Base-by-base conservation (phyloP, 2,888 invertebrate species). In the Baccha elongata region DNA sequence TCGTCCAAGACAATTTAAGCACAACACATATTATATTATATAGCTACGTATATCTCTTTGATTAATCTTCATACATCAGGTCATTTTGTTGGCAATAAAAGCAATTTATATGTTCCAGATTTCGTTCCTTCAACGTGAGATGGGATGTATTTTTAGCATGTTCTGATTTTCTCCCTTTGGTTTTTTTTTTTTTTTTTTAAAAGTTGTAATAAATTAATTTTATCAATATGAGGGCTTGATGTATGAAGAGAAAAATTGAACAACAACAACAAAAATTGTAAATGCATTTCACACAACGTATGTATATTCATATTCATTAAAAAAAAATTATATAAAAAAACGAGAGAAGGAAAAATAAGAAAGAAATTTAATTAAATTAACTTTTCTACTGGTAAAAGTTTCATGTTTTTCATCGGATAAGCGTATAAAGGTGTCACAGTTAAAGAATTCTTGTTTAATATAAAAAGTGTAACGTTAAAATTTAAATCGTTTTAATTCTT, bases 11-110 rank as follows among this genome's bases (percentile, higher is more conserved):
- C 10, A 42, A 62, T 64, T 64, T 1, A 3, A 44, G 11, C 19
- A 37, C 13, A 21, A 21, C 3, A n/a, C 35, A 46, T 7, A n/a
- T 21, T 11, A 17, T 32, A 7, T 7, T 32, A 53, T 19, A 13
- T 4, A 17, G 23, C 5, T 29, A 29, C 11, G 29, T 13, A 3
- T 6, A 64, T 35, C 48, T 64, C 6, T 26, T 48, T 64, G 64
- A 64, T 64, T 35, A 35, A 64, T 42, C 40, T 53, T 64, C 52
- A 58, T 68, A 55, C 74, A 80, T 68, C 73, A 74, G 62, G 79
- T 74, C 79, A 50, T 74, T 21, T 46, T 50, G 55, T 76, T 48
- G 35, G 35, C 37, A 68, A 21, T 37, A n/a, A 53, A 53, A 46
- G 8, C 23, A 60, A 52, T 32, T 48, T 21, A 48, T 26, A 21